These are phyloP conservation scores for Cryptotis parvus DNA, from an alignment of 2,113 vertebrate genomes.

Conservation along the genomic window DNA sequence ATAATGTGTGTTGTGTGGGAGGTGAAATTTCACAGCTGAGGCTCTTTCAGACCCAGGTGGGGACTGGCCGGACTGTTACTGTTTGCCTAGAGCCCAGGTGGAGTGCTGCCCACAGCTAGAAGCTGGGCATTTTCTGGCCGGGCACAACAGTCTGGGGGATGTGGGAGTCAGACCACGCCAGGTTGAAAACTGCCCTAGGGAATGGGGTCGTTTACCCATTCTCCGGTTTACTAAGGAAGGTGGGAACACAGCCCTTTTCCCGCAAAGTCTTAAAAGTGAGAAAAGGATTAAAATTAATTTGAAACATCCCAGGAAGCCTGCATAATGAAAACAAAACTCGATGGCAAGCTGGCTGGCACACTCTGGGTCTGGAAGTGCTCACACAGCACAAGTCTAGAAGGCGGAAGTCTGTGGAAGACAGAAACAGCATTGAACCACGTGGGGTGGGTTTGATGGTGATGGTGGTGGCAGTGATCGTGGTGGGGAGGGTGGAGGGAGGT, in stretches of 20 bases:
- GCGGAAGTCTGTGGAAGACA: slow-evolving; percentile 66
- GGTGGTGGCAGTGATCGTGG: no score
- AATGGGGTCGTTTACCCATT: slow-evolving; percentile 61
- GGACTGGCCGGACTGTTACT: neutral
- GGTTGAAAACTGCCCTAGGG: slow-evolving; percentile 42
- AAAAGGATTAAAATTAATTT: slow-evolving; percentile 87
- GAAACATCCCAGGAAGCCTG: slow-evolving; percentile 86
- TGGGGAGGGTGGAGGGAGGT: no score
- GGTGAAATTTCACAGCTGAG: slow-evolving; percentile 22
- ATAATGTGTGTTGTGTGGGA: neutral
- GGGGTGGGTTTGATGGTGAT: neutral
- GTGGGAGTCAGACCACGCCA: neutral
- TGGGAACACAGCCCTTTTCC: slow-evolving; percentile 77
- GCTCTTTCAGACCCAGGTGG: neutral
- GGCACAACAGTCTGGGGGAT: neutral
- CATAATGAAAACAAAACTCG: slow-evolving; percentile 86
- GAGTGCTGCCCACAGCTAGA: neutral
- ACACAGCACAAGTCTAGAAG: slow-evolving; percentile 72
- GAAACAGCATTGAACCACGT: neutral
- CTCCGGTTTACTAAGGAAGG: slow-evolving; percentile 81
- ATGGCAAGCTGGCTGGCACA: slow-evolving; percentile 80
- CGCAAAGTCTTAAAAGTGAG: slow-evolving; percentile 81
- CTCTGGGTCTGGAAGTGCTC: slow-evolving; percentile 80
- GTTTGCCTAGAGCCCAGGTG: slow-evolving; percentile 35
- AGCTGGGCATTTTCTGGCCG: slow-evolving; percentile 27